These are phyloP conservation scores for Cervus canadensis DNA, from an alignment of 2,113 vertebrate genomes.

Conservation along the genomic window DNA sequence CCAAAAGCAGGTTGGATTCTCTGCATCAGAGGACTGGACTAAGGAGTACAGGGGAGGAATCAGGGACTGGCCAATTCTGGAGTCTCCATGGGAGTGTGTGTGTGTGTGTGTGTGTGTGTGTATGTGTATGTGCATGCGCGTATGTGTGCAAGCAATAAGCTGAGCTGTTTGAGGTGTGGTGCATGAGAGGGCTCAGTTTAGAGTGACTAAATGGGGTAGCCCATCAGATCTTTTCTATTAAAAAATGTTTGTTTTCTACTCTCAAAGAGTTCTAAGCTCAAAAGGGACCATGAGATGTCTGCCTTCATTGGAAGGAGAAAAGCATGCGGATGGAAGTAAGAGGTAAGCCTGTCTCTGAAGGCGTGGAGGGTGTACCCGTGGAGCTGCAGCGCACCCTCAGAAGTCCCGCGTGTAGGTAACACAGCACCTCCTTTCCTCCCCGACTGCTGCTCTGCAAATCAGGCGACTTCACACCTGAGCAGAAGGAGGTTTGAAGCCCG, in stretches of 20 bases:
- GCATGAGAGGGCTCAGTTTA: not conserved
- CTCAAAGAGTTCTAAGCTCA: not conserved
- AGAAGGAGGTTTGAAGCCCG: not conserved
- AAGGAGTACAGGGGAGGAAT: not conserved
- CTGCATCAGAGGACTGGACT: not conserved
- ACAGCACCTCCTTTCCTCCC: too few species aligned
- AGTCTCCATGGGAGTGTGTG: not conserved
- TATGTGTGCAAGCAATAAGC: not conserved
- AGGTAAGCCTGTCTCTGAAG: not conserved
- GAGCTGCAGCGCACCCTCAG: not conserved
- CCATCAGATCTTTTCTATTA: not conserved
- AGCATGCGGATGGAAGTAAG: not conserved
- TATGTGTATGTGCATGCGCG: not conserved
- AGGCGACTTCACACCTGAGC: not conserved
- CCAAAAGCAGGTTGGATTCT: not conserved
- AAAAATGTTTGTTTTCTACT: not conserved
- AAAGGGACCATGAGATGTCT: not conserved
- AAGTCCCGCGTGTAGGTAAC: not conserved
- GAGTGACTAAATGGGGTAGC: not conserved
- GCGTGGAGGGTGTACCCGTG: accelerated
- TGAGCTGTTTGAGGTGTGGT: not conserved
- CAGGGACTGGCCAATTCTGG: not conserved
- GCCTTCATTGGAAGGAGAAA: not conserved
- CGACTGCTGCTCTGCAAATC: not conserved
- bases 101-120: not conserved